Evolutionary conservation across 2,888 invertebrate species (phyloP).

Genomic region (Tupiocoris notatus): DNA sequence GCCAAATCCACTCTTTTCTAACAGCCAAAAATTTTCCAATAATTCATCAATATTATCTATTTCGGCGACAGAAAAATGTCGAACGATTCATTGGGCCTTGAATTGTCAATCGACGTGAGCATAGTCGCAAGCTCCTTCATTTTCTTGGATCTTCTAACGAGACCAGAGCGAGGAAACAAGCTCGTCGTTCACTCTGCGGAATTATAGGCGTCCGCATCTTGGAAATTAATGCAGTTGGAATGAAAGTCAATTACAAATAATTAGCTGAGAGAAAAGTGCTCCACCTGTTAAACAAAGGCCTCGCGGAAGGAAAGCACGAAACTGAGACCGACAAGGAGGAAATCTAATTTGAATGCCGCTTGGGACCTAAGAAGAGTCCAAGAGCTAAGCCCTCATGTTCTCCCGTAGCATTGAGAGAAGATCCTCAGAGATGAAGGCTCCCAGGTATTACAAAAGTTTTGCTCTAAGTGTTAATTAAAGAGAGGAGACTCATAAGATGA

Average conservation of each 20-base stretch:
- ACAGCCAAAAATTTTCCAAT: too few relatives aligned
- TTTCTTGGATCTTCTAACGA: too few relatives aligned
- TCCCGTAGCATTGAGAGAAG: not conserved
- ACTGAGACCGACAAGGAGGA: constrained; percentile 4
- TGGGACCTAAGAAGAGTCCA: constrained; percentile 13
- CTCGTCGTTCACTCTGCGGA: not conserved
- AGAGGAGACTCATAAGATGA: constrained; percentile 9
- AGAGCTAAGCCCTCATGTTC: constrained; percentile 1
- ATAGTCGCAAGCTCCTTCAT: too few relatives aligned
- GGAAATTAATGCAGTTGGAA: constrained; percentile 19
- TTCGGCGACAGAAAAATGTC: too few relatives aligned
- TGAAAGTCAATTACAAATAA: constrained; percentile 22
- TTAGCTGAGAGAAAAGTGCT: constrained; percentile 24
- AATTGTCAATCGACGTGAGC: too few relatives aligned
- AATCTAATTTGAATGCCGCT: constrained; percentile 34
- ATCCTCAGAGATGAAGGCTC: not conserved
- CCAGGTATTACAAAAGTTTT: constrained; percentile 28
- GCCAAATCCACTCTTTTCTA: too few relatives aligned
- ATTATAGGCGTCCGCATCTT: not conserved
- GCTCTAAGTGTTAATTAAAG: constrained; percentile 30
- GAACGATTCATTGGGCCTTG: too few relatives aligned
- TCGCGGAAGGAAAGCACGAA: not conserved
- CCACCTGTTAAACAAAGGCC: constrained; percentile 29
- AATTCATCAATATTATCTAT: too few relatives aligned
- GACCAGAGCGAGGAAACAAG: too few relatives aligned